Conservation (phyloP, 2,888 invertebrate genomes). For the Stenodera caucasica region DNA sequence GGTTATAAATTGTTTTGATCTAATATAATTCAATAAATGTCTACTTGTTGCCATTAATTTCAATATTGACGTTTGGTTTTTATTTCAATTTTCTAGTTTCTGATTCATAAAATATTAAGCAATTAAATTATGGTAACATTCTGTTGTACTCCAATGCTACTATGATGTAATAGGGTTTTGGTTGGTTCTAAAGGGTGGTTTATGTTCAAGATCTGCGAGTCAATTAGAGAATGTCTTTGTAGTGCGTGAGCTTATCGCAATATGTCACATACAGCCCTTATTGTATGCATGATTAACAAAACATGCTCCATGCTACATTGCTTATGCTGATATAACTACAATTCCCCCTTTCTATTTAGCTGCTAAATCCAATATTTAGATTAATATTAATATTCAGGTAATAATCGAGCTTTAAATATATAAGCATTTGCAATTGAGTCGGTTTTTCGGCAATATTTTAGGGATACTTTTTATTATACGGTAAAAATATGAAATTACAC, state of each 20-base stretch:
- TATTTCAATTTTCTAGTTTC: background rate
- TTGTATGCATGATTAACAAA: conserved; percentile 26
- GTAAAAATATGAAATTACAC: background rate
- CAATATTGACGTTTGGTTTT: background rate
- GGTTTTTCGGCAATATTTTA: no score
- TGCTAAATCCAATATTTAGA: background rate
- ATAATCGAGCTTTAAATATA: background rate
- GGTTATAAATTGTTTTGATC: no score
- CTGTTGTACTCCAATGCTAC: conserved; percentile 13
- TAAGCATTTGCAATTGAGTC: no score
- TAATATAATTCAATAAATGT: background rate
- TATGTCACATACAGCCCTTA: conserved; percentile 29
- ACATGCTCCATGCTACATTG: conserved; percentile 1
- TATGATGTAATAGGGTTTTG: background rate
- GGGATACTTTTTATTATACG: background rate
- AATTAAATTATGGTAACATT: conserved; percentile 22
- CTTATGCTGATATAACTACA: background rate
- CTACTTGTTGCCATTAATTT: background rate
- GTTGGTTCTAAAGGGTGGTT: conserved; percentile 20
- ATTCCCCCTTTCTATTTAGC: background rate
- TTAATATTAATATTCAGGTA: background rate
- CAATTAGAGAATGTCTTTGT: conserved; percentile 34
- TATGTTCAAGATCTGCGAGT: conserved; percentile 36
- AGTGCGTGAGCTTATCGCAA: conserved; percentile 30
- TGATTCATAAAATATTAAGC: background rate